Percentiles rank a stretch among this genome's conserved stretches.
Evolutionary conservation across 2,113 vertebrate genomes (phyloP).

Genomic region (Pontoporia blainvillei): DNA sequence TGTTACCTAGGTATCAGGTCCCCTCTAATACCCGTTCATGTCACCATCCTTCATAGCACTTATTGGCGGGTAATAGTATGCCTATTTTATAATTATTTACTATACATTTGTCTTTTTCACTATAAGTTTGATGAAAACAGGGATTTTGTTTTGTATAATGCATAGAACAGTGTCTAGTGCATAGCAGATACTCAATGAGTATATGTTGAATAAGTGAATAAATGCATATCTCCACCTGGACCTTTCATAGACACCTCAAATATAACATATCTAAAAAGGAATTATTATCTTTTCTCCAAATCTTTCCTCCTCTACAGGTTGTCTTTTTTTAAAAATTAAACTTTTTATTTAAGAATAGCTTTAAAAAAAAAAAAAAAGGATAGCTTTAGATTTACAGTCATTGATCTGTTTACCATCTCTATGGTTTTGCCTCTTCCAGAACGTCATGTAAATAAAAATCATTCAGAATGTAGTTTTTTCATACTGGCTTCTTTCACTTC

Average conservation of each 20-base stretch:
- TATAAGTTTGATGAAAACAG: neutral
- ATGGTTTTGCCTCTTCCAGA: neutral
- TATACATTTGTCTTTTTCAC: neutral
- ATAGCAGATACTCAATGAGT: neutral
- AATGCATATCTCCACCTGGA: neutral
- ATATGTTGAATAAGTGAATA: neutral
- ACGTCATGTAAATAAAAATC: neutral
- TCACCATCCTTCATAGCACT: neutral
- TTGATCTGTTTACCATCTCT: neutral
- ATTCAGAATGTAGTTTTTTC: neutral
- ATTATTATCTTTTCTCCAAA: neutral
- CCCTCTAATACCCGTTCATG: neutral
- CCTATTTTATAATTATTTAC: neutral
- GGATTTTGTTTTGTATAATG: neutral
- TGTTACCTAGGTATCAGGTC: neutral
- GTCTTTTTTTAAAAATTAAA: neutral
- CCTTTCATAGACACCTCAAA: neutral
- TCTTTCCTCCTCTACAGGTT: neutral
- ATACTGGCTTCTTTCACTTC: neutral
- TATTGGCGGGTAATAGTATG: neutral
- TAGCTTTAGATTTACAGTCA: neutral
- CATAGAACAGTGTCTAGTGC: neutral
- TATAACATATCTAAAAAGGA: neutral
- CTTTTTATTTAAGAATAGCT: neutral
- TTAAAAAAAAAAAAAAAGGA: neutral